Evolutionary conservation across 2,888 invertebrate genomes (phyloP), one percentile per base, ranked within the genome.

Genomic region (Platerodrilus igneus): DNA sequence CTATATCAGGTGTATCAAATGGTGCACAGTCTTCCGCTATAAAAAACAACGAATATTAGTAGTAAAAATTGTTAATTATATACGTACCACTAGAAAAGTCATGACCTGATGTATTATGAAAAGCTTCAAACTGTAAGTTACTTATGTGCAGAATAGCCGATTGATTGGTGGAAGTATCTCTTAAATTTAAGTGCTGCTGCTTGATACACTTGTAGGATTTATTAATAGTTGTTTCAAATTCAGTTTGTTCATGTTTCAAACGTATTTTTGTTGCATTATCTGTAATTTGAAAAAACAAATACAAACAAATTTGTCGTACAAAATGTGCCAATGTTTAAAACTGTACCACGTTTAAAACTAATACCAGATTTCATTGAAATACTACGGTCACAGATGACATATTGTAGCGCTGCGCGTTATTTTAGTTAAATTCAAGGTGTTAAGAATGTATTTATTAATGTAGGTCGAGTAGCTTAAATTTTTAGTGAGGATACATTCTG

Each of bases 1-100:
- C 95, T 47, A 92, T 79, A 71, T 96, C 96, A 9, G 88, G 81
- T 3, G 86, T 81, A 56, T 82, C 81, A 20, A 74, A 73, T 39
- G 78, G 73, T 55, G 77, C 76, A 67, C 90, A 90, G 59, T 87
- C 84, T 58, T 78, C 72, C 2, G 80, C 86, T 86, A 67, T 2
- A 70, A 66, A 47, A 48, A 41, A 37, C 29, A 41, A 48, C 27
- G 8, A 18, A 19, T 14, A 33, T 26, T 27, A 39, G 25, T 10
- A 39, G 31, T 11, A 30, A 34, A 13, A 34, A 15, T 5, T 31
- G 26, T n/a, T 8, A 41, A 35, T 16, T n/a, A 19, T 17, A 27
- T 37, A 55, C 71, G 76, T 68, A 77, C 86, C 82, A 45, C 74
- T 67, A 39, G 79, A 78, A 67, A 86, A 88, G 1, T 64, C 61